Conservation (phyloP, 1,140 invertebrate species). For the Plodia interpunctella region DNA sequence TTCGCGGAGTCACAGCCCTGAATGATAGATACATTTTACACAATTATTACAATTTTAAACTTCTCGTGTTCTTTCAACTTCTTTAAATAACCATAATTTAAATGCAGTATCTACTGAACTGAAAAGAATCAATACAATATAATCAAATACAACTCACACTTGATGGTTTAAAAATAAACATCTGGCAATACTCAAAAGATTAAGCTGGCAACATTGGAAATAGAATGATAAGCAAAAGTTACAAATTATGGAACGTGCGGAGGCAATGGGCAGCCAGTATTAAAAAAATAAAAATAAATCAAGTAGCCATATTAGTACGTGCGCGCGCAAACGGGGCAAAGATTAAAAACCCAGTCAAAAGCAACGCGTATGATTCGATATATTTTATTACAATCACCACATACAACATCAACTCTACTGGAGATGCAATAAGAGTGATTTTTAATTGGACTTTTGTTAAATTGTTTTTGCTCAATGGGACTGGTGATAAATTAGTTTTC, state of each 20-base stretch:
- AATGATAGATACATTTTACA: no score
- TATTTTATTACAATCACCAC: constrained; percentile 1
- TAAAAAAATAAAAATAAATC: constrained; percentile 11
- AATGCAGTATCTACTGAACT: no score
- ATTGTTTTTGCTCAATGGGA: constrained; percentile 3
- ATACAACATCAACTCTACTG: not conserved
- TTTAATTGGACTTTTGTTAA: not conserved
- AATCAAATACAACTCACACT: not conserved
- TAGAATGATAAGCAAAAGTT: constrained; percentile 3
- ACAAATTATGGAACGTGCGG: constrained; percentile 7
- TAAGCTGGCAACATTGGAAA: constrained; percentile 7
- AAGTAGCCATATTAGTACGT: constrained; percentile 10
- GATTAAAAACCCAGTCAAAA: constrained; percentile 9
- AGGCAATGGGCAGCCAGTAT: constrained; percentile 3
- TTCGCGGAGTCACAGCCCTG: no score
- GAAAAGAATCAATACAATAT: no score
- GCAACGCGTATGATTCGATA: not conserved
- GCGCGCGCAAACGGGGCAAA: constrained; percentile 1
- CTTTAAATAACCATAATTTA: no score
- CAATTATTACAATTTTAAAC: no score
- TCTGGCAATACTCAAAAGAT: constrained; percentile 9
- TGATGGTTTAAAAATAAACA: not conserved
- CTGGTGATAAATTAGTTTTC: constrained; percentile 17
- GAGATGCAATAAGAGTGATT: not conserved
- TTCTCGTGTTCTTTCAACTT: no score